phyloP scores from a whole-genome alignment of 1,140 invertebrate genomes.

The Bombus balteatus region DNA sequence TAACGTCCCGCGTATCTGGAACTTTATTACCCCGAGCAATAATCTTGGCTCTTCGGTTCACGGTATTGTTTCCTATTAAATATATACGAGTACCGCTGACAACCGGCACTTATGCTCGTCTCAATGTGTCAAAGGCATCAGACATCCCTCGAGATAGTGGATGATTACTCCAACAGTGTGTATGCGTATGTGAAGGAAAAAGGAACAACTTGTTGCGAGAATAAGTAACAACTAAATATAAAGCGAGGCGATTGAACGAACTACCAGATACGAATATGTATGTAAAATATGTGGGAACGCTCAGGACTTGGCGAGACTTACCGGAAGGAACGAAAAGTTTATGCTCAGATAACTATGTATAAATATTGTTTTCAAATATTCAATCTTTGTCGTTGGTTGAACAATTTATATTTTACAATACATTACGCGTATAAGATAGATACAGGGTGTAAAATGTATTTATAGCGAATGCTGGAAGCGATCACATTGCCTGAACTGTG shows the following conservation, averaged over 20 bases:
- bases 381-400: not conserved
- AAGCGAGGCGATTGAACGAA: not conserved
- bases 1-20: conserved; percentile 17
- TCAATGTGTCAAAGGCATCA: not conserved
- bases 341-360: not conserved
- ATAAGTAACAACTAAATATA: not conserved
- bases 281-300: not conserved
- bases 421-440: not conserved
- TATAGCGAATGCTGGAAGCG: not conserved
- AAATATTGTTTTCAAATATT: not conserved
- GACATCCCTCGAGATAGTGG: not conserved
- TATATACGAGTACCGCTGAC: conserved; percentile 22
- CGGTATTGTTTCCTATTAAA: conserved; percentile 50
- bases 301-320: too few relatives aligned
- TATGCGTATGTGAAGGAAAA: not conserved
- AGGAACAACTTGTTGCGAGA: not conserved
- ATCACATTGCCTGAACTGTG: not conserved
- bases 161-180: not conserved
- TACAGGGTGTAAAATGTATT: not conserved
- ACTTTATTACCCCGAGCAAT: conserved; percentile 57
- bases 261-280: not conserved
- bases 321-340: not conserved
- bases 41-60: conserved; percentile 37
- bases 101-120: conserved; percentile 2
- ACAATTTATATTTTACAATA: not conserved